These are phyloP conservation scores for Amazona guildingii DNA, from an alignment of 2,113 vertebrate species.

Conservation along the genomic window DNA sequence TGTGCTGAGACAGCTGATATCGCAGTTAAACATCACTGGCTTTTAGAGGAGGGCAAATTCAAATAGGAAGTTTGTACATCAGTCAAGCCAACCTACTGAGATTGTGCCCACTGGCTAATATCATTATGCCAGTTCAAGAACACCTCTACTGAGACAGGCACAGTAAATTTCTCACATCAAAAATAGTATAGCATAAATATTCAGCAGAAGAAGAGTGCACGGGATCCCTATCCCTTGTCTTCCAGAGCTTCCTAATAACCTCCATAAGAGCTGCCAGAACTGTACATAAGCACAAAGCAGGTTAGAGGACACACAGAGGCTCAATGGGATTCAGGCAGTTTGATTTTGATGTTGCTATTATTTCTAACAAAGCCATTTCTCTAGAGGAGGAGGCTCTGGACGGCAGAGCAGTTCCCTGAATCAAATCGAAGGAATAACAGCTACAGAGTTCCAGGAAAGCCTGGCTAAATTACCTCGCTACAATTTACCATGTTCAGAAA, in stretches of 20 bases:
- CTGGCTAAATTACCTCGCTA: background rate
- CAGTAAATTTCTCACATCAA: background rate
- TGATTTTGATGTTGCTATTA: background rate
- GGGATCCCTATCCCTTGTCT: background rate
- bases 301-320: background rate
- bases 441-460: background rate
- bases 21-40: background rate
- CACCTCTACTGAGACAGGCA: background rate
- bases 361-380: slow-evolving; percentile 4
- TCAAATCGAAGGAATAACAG: background rate
- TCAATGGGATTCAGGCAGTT: background rate
- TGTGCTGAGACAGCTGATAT: background rate
- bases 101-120: background rate
- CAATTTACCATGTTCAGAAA: background rate
- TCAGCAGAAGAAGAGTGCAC: background rate
- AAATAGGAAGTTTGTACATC: background rate
- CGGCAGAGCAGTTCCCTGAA: background rate
- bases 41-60: background rate
- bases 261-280: background rate
- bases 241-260: background rate
- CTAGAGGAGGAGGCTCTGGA: background rate
- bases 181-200: background rate
- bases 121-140: background rate
- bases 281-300: background rate
- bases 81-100: background rate